Evolutionary conservation across 2,797 vertebrate species (phyloP).

Genomic region (Adrianichthys oophorus): DNA sequence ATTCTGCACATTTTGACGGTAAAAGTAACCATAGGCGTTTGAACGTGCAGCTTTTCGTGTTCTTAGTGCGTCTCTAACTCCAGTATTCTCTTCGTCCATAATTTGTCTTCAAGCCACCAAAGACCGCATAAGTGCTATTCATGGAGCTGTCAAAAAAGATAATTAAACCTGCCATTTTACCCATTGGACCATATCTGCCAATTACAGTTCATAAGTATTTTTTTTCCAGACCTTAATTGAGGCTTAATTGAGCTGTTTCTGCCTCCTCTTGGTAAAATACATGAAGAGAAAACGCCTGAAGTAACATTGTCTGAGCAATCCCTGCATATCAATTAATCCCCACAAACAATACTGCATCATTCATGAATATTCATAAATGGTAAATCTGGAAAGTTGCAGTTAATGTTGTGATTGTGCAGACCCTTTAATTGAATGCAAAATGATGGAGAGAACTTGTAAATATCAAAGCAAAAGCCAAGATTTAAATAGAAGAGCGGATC

Average conservation of each 20-base stretch:
- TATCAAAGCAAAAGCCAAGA: slow-evolving; percentile 21
- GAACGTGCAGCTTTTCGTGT: no score
- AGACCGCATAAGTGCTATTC: no score
- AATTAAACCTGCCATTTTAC: slow-evolving; percentile 56
- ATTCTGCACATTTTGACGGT: no score
- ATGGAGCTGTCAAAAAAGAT: slow-evolving; percentile 47
- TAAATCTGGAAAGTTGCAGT: slow-evolving; percentile 18
- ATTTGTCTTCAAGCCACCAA: no score
- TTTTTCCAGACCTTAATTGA: slow-evolving; percentile 54
- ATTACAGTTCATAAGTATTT: slow-evolving; percentile 58
- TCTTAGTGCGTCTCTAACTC: no score
- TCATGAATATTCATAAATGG: slow-evolving; percentile 17
- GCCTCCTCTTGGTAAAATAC: slow-evolving; percentile 61
- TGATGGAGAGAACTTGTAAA: slow-evolving; percentile 23
- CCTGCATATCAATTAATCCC: slow-evolving; percentile 36
- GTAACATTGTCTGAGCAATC: not conserved
- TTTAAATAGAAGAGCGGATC: slow-evolving; percentile 36
- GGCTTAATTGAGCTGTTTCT: slow-evolving; percentile 71
- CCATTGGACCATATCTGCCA: slow-evolving; percentile 49
- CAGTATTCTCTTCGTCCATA: no score
- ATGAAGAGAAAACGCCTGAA: slow-evolving; percentile 26
- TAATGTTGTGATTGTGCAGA: slow-evolving; percentile 11
- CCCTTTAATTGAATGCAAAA: slow-evolving; percentile 22
- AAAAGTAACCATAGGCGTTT: no score
- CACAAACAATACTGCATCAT: slow-evolving; percentile 15